Conservation (phyloP, 92 coral and sea anemone species). For the Parazoanthus swiftii region DNA sequence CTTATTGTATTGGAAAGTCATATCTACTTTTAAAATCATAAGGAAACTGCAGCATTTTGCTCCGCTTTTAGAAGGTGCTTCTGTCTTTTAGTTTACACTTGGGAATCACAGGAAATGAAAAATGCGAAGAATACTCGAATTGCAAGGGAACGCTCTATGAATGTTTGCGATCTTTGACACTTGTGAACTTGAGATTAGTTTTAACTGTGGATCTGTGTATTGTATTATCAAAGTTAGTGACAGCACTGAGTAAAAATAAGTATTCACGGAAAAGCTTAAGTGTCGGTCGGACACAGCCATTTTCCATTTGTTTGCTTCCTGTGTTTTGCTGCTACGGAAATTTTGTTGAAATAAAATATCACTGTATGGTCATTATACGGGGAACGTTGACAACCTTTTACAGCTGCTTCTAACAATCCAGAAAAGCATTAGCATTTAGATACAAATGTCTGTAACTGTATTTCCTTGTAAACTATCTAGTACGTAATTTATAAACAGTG, state of each 20-base stretch:
- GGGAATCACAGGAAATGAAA: background rate
- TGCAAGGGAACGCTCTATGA: background rate
- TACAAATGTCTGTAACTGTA: background rate
- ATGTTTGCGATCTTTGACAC: slow-evolving; percentile 5
- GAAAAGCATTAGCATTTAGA: background rate
- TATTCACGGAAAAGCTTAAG: background rate
- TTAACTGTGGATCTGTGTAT: background rate
- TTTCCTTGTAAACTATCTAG: background rate
- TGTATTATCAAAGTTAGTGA: background rate
- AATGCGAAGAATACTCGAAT: background rate
- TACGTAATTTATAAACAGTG: background rate
- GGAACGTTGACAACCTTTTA: background rate
- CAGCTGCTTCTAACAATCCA: background rate
- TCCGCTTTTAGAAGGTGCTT: background rate
- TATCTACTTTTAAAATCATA: background rate
- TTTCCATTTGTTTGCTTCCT: background rate
- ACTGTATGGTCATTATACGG: background rate
- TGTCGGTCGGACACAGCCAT: background rate
- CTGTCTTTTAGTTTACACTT: background rate
- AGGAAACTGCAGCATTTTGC: background rate
- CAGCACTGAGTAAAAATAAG: background rate
- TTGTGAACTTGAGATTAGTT: background rate
- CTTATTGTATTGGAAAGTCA: too few species aligned
- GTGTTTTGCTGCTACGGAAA: background rate
- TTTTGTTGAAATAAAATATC: background rate